Base-by-base conservation (phyloP, 2,888 invertebrate species). In the Drosophila emarginata region DNA sequence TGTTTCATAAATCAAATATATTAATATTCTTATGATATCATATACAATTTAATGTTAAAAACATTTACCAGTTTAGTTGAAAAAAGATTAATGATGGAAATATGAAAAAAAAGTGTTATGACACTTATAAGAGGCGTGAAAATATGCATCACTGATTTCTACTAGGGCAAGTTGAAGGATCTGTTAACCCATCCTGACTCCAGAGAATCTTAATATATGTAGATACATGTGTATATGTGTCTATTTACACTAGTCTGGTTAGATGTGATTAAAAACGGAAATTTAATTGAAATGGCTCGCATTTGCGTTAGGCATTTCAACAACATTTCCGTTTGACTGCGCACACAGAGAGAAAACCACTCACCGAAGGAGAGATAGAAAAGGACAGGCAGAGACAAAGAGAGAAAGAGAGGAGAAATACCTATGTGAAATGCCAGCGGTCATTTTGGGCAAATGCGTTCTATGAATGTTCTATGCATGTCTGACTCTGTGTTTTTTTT, bases 271-370 rank as follows among this genome's bases (percentile, higher is more conserved):
- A 89, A 89, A 45, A 89, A 83, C 79, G 72, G 74, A 79, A 83
- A 79, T 89, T 89, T 89, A 89, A 89, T 89, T 89, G 89, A 87
- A 89, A 89, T 80, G 45, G 77, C 79, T 77, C 81, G 77, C 81
- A 79, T 81, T 89, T 87, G 78, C 74, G 76, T 80, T 45, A 79
- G 85, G 89, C 88, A 85, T 88, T 84, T 78, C 53, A 65, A 63
- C 57, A 65, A 59, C 76, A 71, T 80, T 79, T 77, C 79, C 80
- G 72, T 65, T 61, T 67, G 66, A 57, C 59, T 69, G 72, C 73
- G 66, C 68, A 64, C 79, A 52, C 68, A 72, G 45, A 45, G 45
- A 21, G 57, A 61, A 72, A 73, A 57, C 52, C 72, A 76, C 75
- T 66, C 78, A 57, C 51, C 39, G 51, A 73, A 61, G 26, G 40